A percentile compares a stretch with the other conserved stretches of the same genome.
These are phyloP conservation scores for Temnothorax ravouxi DNA, from an alignment of 2,888 invertebrate genomes.

Conservation along the genomic window DNA sequence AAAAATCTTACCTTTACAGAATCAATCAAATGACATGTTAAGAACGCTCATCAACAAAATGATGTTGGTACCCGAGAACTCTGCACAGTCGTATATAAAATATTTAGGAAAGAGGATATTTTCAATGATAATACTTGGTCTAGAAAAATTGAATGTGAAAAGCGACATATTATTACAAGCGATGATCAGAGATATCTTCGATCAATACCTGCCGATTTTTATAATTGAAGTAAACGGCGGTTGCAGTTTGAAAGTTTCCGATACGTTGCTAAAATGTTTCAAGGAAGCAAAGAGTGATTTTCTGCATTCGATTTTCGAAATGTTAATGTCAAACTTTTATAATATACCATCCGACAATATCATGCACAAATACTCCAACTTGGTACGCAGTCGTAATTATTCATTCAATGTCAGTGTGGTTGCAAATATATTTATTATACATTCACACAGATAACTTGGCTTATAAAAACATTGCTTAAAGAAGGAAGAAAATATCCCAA, in stretches of 20 bases:
- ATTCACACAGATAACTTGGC: constrained; percentile 78
- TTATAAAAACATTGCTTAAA: constrained; percentile 79
- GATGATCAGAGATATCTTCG: constrained; percentile 81
- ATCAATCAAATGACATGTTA: constrained; percentile 81
- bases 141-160: constrained; percentile 79
- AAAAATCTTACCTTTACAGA: constrained; percentile 74
- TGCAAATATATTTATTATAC: constrained; percentile 31
- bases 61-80: constrained; percentile 81
- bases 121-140: constrained; percentile 82
- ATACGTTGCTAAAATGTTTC: constrained; percentile 81
- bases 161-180: constrained; percentile 80
- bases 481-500: constrained; percentile 74
- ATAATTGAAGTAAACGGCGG: constrained; percentile 72
- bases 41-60: constrained; percentile 78
- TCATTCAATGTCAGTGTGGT: neutral
- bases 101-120: constrained; percentile 82
- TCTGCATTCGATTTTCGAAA: constrained; percentile 78
- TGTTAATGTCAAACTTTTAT: constrained; percentile 79
- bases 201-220: constrained; percentile 82
- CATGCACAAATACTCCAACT: constrained; percentile 81
- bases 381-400: constrained; percentile 75
- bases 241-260: constrained; percentile 77
- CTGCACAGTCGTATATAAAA: constrained; percentile 71
- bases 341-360: constrained; percentile 77
- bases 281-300: constrained; percentile 78